Evolutionary conservation across 2,888 invertebrate species (phyloP), one percentile per base, ranked within the genome.

Genomic region (Monoplex corrugatus): DNA sequence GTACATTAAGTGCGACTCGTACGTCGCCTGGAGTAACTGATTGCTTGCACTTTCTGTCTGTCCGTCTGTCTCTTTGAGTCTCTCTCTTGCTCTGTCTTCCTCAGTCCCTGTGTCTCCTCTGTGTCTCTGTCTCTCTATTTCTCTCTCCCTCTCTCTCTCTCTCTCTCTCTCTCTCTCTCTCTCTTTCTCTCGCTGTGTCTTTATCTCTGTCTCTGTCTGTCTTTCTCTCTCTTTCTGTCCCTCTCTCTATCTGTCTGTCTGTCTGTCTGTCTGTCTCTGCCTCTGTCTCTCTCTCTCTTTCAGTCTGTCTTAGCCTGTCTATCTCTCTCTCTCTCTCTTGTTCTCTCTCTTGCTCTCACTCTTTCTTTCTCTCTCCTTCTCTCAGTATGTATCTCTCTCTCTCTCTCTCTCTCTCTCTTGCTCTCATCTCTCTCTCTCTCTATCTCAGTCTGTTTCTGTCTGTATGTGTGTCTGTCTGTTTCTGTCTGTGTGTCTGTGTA

Each of bases 311-410:
- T n/a, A 28, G 3, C 28, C 63, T 68, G 23, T 68, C 63, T 68
- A 19, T 68, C 63, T 68, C 23, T 68, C 63, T 68, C 23, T 68
- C 63, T 68, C 13, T 68, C 63, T 68, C 63, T 68, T n/a, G 16
- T n/a, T 68, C 28, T 68, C 63, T 28, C 28, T 68, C 63, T 28
- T 23, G 10, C 50, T 50, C 13, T 50, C 50, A 13, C 13, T 50
- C 50, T 50, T 19, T 50, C 50, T 50, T 19, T 50, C 50, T 50
- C 50, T 50, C 50, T 50, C 50, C 50, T 50, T 50, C 50, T 19
- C 50, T 50, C 50, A n/a, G n/a, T n/a, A n/a, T n/a, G n/a, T n/a
- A n/a, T n/a, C n/a, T 83, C 83, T 83, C 45, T 38, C 45, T 45
- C 83, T 40, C 43, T 38, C 83, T 40, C 45, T n/a, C 45, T 43